Evolutionary conservation across 2,797 vertebrate species (phyloP).

Genomic region (Avahi laniger): DNA sequence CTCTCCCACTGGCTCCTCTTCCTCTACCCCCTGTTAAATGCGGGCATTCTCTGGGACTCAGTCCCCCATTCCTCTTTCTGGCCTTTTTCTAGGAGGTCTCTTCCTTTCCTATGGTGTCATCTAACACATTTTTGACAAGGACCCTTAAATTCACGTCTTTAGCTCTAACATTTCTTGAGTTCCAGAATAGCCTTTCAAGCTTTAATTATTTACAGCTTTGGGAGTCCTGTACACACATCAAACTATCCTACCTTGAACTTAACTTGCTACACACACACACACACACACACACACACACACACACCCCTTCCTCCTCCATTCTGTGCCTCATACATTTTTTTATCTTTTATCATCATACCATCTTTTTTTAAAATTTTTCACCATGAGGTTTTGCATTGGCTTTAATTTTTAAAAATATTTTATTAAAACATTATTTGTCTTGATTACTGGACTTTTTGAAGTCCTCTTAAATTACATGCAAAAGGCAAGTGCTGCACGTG

Average conservation of each 20-base stretch:
- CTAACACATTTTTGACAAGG: background rate
- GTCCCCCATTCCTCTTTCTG: background rate
- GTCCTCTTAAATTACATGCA: background rate
- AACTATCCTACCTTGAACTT: background rate
- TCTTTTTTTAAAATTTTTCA: background rate
- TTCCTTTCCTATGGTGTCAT: background rate
- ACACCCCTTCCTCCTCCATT: background rate
- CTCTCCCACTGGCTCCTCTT: background rate
- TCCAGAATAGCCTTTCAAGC: background rate
- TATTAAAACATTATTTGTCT: background rate
- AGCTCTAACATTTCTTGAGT: background rate
- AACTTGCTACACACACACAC: background rate
- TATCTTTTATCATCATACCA: background rate
- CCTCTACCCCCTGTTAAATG: background rate
- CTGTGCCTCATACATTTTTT: background rate
- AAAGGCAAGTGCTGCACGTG: rapidly evolving
- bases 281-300: background rate
- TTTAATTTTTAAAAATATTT: background rate
- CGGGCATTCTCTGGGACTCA: background rate
- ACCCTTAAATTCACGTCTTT: background rate
- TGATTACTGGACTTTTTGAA: background rate
- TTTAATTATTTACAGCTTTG: background rate
- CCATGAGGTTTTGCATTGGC: background rate
- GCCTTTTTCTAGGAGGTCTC: background rate
- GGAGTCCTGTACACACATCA: background rate